Evolutionary conservation across 2,797 vertebrate genomes (phyloP).

Genomic region (Intellagama lesueurii): DNA sequence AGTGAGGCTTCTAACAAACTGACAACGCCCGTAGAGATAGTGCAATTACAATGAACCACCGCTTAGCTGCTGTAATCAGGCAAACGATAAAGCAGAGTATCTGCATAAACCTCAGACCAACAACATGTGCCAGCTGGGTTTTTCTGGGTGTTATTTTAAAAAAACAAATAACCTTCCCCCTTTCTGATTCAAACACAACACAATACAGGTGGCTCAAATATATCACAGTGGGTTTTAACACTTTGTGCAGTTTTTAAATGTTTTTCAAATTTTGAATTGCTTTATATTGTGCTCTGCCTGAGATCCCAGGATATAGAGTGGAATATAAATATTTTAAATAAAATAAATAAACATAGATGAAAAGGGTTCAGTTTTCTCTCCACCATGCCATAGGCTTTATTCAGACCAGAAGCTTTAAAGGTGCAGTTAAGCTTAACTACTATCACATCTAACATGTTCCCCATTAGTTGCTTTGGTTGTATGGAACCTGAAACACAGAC

Average conservation of each 20-base stretch:
- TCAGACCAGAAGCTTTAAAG: neutral
- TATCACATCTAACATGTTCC: neutral
- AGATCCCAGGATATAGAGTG: neutral
- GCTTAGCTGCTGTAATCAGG: neutral
- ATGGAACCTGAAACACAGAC: neutral
- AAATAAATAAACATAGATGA: neutral
- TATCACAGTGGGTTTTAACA: neutral
- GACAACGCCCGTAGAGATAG: no score
- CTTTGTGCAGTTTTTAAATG: no score
- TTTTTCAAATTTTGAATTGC: no score
- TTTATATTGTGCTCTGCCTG: neutral
- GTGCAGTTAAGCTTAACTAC: neutral
- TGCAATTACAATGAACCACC: neutral
- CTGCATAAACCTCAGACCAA: neutral
- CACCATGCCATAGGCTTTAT: neutral
- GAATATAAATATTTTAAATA: neutral
- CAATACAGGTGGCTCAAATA: neutral
- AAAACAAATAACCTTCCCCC: no score
- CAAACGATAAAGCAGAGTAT: neutral
- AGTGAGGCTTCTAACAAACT: neutral
- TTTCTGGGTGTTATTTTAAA: no score
- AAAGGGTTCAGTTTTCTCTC: no score
- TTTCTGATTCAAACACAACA: no score
- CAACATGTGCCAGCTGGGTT: no score
- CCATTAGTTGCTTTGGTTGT: neutral